Base-by-base conservation (phyloP, 2,888 invertebrate species). In the Philereme vetulata region DNA sequence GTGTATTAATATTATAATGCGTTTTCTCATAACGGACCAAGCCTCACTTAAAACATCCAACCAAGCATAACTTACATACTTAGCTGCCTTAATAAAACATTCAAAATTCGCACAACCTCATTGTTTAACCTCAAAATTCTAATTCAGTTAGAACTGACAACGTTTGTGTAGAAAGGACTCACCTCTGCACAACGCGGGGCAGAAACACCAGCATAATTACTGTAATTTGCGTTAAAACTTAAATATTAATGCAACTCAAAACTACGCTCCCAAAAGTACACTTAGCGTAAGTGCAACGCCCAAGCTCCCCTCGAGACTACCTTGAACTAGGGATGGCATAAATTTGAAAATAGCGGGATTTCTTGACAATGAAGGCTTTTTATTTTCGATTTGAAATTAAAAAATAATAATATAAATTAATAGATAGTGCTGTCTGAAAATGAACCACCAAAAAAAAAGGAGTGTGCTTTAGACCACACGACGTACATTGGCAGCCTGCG, bases 281-380 rank as follows among this genome's bases (percentile, higher is more conserved):
- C 58, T 66, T 61, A 58, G 33, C 48, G 52, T 63, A 61, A 61
- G 61, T 59, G 63, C 63, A 66, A 59, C 49, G 56, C 47, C 61
- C 60, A 51, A 50, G 34, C 49, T 49, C 52, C 55, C 56, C 53
- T 56, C 6, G 53, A 44, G 56, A 55, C 36, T 46, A 58, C 42
- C 56, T 65, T 56, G 9, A 32, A n/a, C 44, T 65, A 62, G 65
- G 9, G 60, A 40, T 55, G 60, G 21, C 51, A 50, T 3, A 46
- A 32, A 4, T 4, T 44, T 40, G 1, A 40, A 40, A 48, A 36
- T 48, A 11, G 36, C 58, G 57, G 38, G 32, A 52, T 33, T 44
- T 21, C 36, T 36, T 36, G 36, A 36, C 5, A 4, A 3, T n/a
- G n/a, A n/a, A n/a, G n/a, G n/a, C n/a, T n/a, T 21, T 21, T 21